These are phyloP conservation scores for Uropsilus gracilis DNA, from an alignment of 2,113 vertebrate genomes.

Conservation along the genomic window DNA sequence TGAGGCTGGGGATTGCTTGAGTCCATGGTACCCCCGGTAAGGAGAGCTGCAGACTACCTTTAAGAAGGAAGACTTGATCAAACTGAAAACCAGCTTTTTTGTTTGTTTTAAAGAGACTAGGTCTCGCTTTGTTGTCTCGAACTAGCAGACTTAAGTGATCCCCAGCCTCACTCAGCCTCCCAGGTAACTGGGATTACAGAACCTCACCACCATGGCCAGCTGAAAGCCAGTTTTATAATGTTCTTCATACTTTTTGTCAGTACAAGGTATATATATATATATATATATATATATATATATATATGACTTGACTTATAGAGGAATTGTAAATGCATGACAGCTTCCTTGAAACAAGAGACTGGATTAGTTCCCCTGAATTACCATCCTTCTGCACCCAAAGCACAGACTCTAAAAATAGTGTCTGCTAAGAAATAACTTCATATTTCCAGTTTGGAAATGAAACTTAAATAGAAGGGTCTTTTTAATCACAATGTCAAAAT, in stretches of 20 bases:
- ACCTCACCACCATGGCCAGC: too few species aligned
- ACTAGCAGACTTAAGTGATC: too few species aligned
- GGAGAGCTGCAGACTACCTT: too few species aligned
- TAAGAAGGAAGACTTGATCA: background rate
- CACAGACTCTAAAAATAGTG: constrained; percentile 49
- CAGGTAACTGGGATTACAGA: too few species aligned
- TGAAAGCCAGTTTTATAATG: background rate
- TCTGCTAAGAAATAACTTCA: constrained; percentile 4
- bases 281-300: too few species aligned
- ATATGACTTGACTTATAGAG: background rate
- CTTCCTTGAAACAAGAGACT: background rate
- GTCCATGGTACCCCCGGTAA: too few species aligned
- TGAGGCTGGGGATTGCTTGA: too few species aligned
- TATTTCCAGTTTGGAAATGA: constrained; percentile 50
- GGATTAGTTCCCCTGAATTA: constrained; percentile 20
- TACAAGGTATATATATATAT: too few species aligned
- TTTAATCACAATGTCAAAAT: constrained; percentile 13
- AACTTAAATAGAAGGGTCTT: constrained; percentile 45
- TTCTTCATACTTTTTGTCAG: constrained; percentile 6
- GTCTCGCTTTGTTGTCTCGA: too few species aligned
- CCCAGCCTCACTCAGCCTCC: too few species aligned
- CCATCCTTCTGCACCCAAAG: background rate
- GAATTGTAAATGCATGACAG: background rate
- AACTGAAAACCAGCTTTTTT: background rate
- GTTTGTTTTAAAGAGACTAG: too few species aligned